Conservation (phyloP, 1,140 invertebrate genomes). For the Melipona quadrifasciata region DNA sequence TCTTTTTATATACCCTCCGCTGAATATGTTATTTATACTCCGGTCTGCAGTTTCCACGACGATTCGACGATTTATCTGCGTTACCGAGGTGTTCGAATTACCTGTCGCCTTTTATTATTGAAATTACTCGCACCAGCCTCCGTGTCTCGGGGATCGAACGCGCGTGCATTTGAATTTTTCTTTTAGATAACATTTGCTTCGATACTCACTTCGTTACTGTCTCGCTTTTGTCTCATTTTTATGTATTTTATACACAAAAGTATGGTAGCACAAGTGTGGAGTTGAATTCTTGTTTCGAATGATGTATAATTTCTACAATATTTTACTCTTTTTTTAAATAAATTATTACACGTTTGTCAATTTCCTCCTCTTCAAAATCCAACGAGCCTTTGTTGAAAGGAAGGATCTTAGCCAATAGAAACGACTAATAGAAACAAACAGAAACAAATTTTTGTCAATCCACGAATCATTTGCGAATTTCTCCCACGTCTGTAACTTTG, state of each 20-base stretch:
- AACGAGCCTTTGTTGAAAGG: neutral
- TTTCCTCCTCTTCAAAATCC: neutral
- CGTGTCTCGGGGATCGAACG: neutral
- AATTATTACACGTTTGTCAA: neutral
- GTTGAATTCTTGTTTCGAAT: too few relatives aligned
- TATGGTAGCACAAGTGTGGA: too few relatives aligned
- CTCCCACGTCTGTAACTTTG: neutral
- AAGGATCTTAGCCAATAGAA: neutral
- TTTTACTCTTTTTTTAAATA: neutral
- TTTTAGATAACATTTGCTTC: neutral
- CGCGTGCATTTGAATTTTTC: neutral
- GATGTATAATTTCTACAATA: neutral
- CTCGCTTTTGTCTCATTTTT: too few relatives aligned
- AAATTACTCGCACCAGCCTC: neutral
- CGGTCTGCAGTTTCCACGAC: conserved; percentile 9
- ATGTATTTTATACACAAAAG: too few relatives aligned
- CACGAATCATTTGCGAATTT: neutral
- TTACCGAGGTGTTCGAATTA: neutral
- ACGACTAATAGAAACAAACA: too few relatives aligned
- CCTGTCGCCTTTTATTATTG: neutral
- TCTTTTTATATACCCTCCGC: neutral
- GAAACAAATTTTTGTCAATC: neutral
- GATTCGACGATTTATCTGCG: conserved; percentile 22
- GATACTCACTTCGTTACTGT: neutral
- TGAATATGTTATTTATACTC: conserved; percentile 26